Percentiles rank a stretch among this genome's conserved stretches.
Conservation (phyloP, 2,888 invertebrate genomes). For the Rhamphomyia laevipes region DNA sequence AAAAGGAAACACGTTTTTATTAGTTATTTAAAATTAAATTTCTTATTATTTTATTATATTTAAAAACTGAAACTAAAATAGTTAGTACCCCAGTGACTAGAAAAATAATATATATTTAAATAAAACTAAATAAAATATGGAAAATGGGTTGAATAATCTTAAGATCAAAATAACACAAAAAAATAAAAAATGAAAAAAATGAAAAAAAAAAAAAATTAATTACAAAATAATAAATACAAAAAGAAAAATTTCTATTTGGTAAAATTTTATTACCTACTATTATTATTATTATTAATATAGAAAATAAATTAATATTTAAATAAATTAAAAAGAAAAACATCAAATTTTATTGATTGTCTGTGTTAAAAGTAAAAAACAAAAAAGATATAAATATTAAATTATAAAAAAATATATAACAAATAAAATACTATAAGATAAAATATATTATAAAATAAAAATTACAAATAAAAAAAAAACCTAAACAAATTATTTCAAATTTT, state of each 20-base stretch:
- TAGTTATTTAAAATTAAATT: too few relatives aligned
- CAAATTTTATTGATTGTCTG: constrained; percentile 19
- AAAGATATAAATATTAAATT: background rate
- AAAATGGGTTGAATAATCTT: background rate
- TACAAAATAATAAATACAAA: constrained; percentile 8
- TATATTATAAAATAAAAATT: background rate
- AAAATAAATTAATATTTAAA: constrained; percentile 14
- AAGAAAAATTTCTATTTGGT: background rate
- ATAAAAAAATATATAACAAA: background rate
- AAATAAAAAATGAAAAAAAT: constrained; percentile 6
- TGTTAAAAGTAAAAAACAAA: constrained; percentile 16
- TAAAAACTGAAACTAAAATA: too few relatives aligned
- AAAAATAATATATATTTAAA: too few relatives aligned
- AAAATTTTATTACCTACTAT: constrained; percentile 14
- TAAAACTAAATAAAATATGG: too few relatives aligned
- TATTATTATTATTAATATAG: constrained; percentile 11
- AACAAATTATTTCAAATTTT: constrained; percentile 9
- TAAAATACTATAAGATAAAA: background rate
- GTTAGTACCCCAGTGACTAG: too few relatives aligned
- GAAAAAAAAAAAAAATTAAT: constrained; percentile 11
- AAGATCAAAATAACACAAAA: constrained; percentile 8
- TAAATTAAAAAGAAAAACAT: constrained; percentile 11
- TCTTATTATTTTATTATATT: too few relatives aligned
- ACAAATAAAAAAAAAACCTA: background rate
- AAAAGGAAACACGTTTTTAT: too few relatives aligned